A percentile compares a stretch with the other conserved stretches of the same genome.
Evolutionary conservation across 2,888 invertebrate genomes (phyloP).

Genomic region (Noctua janthina): DNA sequence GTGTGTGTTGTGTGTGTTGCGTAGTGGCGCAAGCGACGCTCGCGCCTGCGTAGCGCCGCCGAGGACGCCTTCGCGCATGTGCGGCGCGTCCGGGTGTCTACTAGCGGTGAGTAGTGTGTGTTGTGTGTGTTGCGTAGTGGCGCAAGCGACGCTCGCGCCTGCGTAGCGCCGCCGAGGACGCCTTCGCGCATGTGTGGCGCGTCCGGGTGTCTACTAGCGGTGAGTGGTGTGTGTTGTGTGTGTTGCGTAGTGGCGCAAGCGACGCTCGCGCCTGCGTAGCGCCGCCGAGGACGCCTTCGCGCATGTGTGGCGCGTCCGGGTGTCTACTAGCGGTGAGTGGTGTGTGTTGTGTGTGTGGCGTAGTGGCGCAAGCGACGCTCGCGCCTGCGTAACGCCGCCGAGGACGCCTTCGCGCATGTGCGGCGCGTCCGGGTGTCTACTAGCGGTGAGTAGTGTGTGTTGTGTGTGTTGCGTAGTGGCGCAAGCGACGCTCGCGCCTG

Average conservation of each 20-base stretch:
- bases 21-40: constrained; percentile 94
- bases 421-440: constrained; percentile 92
- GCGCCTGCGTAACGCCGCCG: constrained; percentile 97
- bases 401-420: constrained; percentile 99
- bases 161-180: constrained; percentile 98
- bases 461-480: constrained; percentile 63
- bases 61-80: constrained; percentile 99
- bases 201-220: constrained; percentile 89
- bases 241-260: constrained; percentile 90
- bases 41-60: constrained; percentile 97
- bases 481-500: constrained; percentile 96
- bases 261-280: constrained; percentile 96
- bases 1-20: constrained; percentile 86
- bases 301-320: constrained; percentile 96
- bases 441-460: constrained; percentile 73
- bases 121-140: constrained; percentile 86
- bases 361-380: constrained; percentile 94
- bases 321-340: constrained; percentile 79
- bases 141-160: constrained; percentile 97
- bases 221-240: constrained; percentile 87
- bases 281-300: constrained; percentile 99
- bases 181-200: constrained; percentile 98
- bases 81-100: constrained; percentile 92
- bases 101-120: constrained; percentile 74
- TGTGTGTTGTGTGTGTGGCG: constrained; percentile 86